Conservation (phyloP, 2,888 invertebrate species). For the Stenichneumon culpator region DNA sequence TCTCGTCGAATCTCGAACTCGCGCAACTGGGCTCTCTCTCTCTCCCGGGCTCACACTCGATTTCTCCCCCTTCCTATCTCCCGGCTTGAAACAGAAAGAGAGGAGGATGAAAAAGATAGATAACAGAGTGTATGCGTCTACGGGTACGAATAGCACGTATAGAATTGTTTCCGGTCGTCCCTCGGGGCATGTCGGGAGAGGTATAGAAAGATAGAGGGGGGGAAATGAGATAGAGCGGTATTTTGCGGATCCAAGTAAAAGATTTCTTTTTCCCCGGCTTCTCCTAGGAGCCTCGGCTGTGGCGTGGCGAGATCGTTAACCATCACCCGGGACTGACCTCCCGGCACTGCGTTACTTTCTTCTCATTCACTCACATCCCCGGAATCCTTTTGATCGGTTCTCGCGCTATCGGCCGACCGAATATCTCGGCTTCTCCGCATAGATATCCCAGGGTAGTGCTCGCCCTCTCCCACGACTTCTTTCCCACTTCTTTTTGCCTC, state of each 20-base stretch:
- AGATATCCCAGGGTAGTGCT: constrained; percentile 74
- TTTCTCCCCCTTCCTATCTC: not conserved
- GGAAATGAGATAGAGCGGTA: constrained; percentile 18
- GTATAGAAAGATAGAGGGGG: constrained; percentile 20
- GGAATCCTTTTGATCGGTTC: constrained; percentile 41
- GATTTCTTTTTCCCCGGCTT: constrained; percentile 17
- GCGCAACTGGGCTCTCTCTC: not conserved
- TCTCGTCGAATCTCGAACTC: constrained; percentile 44
- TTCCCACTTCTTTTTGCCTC: constrained; percentile 32
- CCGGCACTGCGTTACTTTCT: constrained; percentile 33
- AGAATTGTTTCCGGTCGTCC: constrained; percentile 76
- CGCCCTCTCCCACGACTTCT: constrained; percentile 23
- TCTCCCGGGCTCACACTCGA: not conserved
- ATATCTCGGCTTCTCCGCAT: constrained; percentile 72
- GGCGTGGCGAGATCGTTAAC: constrained; percentile 73
- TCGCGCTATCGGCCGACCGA: constrained; percentile 63
- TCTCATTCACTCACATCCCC: constrained; percentile 47
- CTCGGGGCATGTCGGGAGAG: constrained; percentile 61
- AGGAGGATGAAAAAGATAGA: constrained; percentile 39
- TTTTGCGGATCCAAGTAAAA: constrained; percentile 47
- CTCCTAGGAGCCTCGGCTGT: not conserved
- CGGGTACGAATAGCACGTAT: constrained; percentile 59
- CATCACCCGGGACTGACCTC: constrained; percentile 75
- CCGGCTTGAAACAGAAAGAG: not conserved
- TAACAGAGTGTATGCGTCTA: constrained; percentile 59